These are phyloP conservation scores for Adelges cooleyi DNA, from an alignment of 1,140 invertebrate genomes.

Conservation along the genomic window DNA sequence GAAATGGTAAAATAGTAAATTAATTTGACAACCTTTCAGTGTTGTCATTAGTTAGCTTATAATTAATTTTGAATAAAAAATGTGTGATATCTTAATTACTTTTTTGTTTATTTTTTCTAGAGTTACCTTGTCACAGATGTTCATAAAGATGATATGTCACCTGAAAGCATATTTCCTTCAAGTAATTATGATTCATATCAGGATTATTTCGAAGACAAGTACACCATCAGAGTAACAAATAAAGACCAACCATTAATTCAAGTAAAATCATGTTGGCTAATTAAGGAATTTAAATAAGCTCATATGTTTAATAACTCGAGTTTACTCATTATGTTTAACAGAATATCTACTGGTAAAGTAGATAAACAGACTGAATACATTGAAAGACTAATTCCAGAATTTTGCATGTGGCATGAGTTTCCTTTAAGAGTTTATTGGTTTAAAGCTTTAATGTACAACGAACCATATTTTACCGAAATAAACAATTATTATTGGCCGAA, in stretches of 20 bases:
- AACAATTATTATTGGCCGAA: constrained; percentile 65
- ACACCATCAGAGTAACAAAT: constrained; percentile 45
- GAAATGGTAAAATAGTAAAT: too few relatives aligned
- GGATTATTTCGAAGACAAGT: constrained; percentile 73
- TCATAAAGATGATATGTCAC: constrained; percentile 63
- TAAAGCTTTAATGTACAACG: constrained; percentile 78
- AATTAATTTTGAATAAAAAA: too few relatives aligned
- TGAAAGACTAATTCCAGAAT: constrained; percentile 68
- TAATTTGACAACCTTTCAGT: too few relatives aligned
- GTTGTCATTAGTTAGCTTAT: too few relatives aligned
- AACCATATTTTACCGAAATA: constrained; percentile 67
- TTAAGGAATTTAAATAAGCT: constrained; percentile 40
- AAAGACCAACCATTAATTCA: constrained; percentile 75
- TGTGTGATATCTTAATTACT: too few relatives aligned
- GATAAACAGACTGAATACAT: constrained; percentile 48
- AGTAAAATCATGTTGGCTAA: constrained; percentile 56
- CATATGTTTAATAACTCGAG: constrained; percentile 57
- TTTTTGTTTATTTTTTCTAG: too few relatives aligned
- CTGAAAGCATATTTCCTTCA: constrained; percentile 69
- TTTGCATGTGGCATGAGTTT: constrained; percentile 61
- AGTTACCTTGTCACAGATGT: constrained; percentile 75
- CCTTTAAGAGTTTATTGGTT: constrained; percentile 81
- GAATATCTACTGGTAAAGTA: constrained; percentile 20
- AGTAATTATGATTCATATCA: constrained; percentile 59
- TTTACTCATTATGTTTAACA: too few relatives aligned